Base-by-base conservation (phyloP, 2,888 invertebrate genomes). In the Tortrix viridana region DNA sequence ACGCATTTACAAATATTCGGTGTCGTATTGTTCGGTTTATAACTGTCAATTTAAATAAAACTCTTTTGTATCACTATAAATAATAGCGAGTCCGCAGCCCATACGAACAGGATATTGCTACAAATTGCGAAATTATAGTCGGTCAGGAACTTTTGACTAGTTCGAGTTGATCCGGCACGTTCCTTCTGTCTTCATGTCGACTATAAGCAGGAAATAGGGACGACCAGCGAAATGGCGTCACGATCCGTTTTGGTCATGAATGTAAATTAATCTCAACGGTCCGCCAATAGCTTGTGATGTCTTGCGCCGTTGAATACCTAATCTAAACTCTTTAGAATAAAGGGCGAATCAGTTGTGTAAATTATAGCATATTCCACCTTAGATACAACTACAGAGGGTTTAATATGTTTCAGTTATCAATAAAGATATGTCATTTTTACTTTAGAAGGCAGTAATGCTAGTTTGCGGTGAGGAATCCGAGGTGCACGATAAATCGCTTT, bases 231-330 rank as follows among this genome's bases (percentile, higher is more conserved):
- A 87, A 88, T 86, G 84, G 85, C 84, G 80, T 80, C 85, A 84
- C 87, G 87, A 86, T 84, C 87, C 82, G 82, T 85, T 86, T 83
- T 77, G 85, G 84, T 81, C 80, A 81, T 84, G 86, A 87, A 89
- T 89, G 88, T 84, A 88, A 89, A 88, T 88, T 88, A 86, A 88
- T 84, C 85, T 84, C 80, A 75, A 77, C 73, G 73, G 59, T 55
- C 50, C 49, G 54, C 60, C 66, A 54, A 59, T 66, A 23, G 56
- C 65, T 56, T 56, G 53, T 60, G 71, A 74, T 77, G 76, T 80
- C 80, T 80, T 77, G 74, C 74, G 75, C 77, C 73, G 74, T 69
- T 78, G 82, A 80, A 84, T 82, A 82, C 80, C 73, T 80, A 83
- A 32, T 32, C 32, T 32, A 32, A 32, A 32, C 32, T 32, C 12